Percentiles rank a stretch among this genome's conserved stretches.
phyloP scores from a whole-genome alignment of 2,113 vertebrate species.

The Oreocharis arfaki region DNA sequence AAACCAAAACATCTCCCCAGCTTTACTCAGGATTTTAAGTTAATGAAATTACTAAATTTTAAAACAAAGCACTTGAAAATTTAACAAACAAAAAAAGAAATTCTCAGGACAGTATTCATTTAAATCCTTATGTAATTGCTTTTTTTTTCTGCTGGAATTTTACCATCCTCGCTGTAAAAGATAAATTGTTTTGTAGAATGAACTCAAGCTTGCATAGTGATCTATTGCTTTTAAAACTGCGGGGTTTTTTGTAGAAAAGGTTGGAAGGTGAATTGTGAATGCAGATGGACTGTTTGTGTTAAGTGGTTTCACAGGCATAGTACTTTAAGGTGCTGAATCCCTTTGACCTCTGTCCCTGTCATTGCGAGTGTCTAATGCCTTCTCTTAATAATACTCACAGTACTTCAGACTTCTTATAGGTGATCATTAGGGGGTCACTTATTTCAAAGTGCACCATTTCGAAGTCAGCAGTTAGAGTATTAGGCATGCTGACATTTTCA shows the following conservation, averaged over 20 bases:
- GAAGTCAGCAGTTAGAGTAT: not conserved
- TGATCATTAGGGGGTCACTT: not conserved
- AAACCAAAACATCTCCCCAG: not conserved
- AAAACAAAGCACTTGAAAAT: not conserved
- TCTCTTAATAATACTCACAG: not conserved
- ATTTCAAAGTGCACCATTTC: not conserved
- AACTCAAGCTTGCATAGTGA: not conserved
- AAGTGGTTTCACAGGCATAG: not conserved
- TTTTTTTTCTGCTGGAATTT: not conserved
- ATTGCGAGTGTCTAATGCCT: not conserved
- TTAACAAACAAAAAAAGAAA: not conserved
- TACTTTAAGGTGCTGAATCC: not conserved
- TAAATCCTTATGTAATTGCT: not conserved
- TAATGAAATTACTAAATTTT: not conserved
- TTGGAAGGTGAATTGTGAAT: not conserved
- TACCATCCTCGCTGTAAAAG: not conserved
- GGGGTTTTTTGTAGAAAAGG: not conserved
- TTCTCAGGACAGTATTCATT: not conserved
- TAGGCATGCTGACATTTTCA: not conserved
- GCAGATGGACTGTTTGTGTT: not conserved
- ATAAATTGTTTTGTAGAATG: not conserved
- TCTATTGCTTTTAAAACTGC: not conserved
- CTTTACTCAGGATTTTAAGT: not conserved
- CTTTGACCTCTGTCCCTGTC: not conserved
- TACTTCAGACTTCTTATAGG: not conserved